Percentiles rank a stretch among this genome's conserved stretches.
phyloP scores from a whole-genome alignment of 2,113 vertebrate species.

The Micromys minutus region DNA sequence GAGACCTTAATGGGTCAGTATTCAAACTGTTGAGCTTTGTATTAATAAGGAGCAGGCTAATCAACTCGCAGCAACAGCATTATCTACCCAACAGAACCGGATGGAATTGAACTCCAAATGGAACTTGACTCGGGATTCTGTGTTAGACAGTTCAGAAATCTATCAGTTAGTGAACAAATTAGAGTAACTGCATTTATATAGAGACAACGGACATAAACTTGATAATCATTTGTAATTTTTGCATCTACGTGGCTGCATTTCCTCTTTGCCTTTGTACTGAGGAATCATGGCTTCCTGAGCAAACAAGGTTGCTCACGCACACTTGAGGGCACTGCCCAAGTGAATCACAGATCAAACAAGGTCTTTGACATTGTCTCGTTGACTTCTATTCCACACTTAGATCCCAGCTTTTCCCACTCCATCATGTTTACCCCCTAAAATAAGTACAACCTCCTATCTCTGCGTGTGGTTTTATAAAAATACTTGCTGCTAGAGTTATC shows the following conservation, averaged over 20 bases:
- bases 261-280: neutral
- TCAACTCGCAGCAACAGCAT: neutral
- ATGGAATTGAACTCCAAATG: constrained; percentile 18
- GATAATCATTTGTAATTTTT: constrained; percentile 16
- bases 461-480: neutral
- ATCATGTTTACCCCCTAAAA: neutral
- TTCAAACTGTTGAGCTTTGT: constrained; percentile 3
- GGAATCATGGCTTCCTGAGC: neutral
- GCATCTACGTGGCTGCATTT: neutral
- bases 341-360: neutral
- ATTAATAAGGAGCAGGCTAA: neutral
- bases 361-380: neutral
- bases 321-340: neutral
- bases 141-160: constrained; percentile 13
- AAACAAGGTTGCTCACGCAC: neutral
- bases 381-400: neutral
- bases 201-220: neutral
- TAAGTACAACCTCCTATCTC: neutral
- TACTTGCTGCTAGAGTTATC: neutral
- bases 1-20: neutral
- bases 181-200: neutral
- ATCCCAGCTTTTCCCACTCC: neutral
- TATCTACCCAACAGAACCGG: neutral
- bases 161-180: constrained; percentile 18
- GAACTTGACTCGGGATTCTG: constrained; percentile 22